Evolutionary conservation across 2,888 invertebrate species (phyloP), one percentile per base, ranked within the genome.

Genomic region (Lasioglossum malachurum): DNA sequence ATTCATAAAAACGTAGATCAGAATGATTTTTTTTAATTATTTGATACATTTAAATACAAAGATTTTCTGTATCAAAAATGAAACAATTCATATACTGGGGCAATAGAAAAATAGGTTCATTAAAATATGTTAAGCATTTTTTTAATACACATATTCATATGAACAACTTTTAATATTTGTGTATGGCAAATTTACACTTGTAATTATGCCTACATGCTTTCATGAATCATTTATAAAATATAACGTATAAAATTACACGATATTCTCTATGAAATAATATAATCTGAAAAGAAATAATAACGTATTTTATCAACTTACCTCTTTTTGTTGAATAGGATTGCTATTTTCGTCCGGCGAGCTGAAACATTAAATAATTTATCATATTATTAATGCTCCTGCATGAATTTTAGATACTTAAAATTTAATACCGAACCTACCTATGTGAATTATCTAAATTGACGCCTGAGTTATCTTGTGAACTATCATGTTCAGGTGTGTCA

Each of bases 311-410:
- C 5, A 79, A 79, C 89, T 92, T 86, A 94, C 93, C 91, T 94
- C 94, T 64, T 92, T 86, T 72, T 91, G 89, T 35, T 89, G 82
- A 7, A 92, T 90, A 7, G 94, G 91, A 85, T 93, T 94, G 78
- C 93, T 94, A 76, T 92, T 93, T 78, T 94, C 93, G 75, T 94
- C 94, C 3, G 92, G 90, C 23, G 88, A 83, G 67, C 94, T 93
- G 49, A 86, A 90, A 92, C 53, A 82, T 38, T 76, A 19, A 71
- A 69, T 60, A 49, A 35, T 44, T 57, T 27, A 49, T 44, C 69
- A 77, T 69, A 80, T 35, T 38, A 83, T 46, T 57, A 41, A 71
- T n/a, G n/a, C n/a, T 7, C 4, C 2, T 10, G 46, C 27, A 16
- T 14, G 16, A 38, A 75, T 49, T 38, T 82, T 10, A n/a, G 38